A percentile compares a stretch with the other conserved stretches of the same genome.
Evolutionary conservation across 2,888 invertebrate genomes (phyloP).

Genomic region (Tetrapedia diversipes): DNA sequence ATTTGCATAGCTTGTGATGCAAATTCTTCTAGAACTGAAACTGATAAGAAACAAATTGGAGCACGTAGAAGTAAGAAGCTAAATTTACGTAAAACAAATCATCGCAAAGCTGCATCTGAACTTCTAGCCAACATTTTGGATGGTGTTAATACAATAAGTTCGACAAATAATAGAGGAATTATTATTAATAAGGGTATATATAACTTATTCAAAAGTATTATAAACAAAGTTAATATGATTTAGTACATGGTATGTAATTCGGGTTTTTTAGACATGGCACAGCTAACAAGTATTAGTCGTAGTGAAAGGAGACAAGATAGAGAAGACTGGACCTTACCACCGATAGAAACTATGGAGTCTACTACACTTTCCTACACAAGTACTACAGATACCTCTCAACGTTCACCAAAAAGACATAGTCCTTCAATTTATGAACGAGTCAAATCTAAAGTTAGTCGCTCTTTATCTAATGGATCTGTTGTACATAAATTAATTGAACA

Average conservation of each 20-base stretch:
- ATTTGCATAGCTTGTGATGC: conserved; percentile 91
- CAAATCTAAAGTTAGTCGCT: conserved; percentile 85
- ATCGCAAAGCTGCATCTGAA: conserved; percentile 72
- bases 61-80: conserved; percentile 78
- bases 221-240: background rate
- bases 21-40: conserved; percentile 77
- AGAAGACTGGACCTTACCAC: conserved; percentile 79
- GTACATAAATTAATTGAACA: conserved; percentile 85
- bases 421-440: conserved; percentile 83
- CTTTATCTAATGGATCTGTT: conserved; percentile 87
- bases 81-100: conserved; percentile 73
- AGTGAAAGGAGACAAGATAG: conserved; percentile 73
- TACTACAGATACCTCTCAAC: conserved; percentile 76
- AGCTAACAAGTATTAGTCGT: conserved; percentile 78
- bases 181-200: conserved; percentile 63
- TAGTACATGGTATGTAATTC: conserved; percentile 11
- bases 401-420: conserved; percentile 84
- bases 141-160: conserved; percentile 68
- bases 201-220: background rate
- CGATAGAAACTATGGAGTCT: conserved; percentile 77
- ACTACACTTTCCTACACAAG: conserved; percentile 74
- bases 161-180: conserved; percentile 61
- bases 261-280: conserved; percentile 76
- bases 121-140: conserved; percentile 74
- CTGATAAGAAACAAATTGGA: conserved; percentile 78